Percentiles rank a stretch among this genome's conserved stretches.
These are phyloP conservation scores for Channa argus DNA, from an alignment of 2,113 vertebrate species.

Conservation along the genomic window DNA sequence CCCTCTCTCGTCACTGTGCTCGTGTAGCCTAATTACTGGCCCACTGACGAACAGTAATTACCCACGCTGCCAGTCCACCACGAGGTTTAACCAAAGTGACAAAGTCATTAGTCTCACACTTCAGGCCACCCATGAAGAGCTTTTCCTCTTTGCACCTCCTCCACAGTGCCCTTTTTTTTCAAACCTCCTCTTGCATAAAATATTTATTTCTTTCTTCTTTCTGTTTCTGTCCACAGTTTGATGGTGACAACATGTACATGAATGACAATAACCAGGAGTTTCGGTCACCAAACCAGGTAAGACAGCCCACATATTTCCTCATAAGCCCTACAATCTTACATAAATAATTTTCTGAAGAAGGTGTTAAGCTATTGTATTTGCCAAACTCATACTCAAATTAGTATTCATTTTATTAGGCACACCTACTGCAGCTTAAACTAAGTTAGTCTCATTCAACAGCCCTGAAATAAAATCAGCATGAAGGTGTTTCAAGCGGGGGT, in stretches of 20 bases:
- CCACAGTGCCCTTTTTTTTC: neutral
- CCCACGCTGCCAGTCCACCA: conserved; percentile 75
- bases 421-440: no score
- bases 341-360: conserved; percentile 22
- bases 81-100: conserved; percentile 81
- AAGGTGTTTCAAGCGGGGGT: no score
- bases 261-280: conserved; percentile 95
- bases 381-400: no score
- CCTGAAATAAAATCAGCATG: no score
- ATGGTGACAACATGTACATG: conserved; percentile 98
- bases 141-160: conserved; percentile 49
- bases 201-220: conserved; percentile 57
- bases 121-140: conserved; percentile 74
- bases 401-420: no score
- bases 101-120: conserved; percentile 82
- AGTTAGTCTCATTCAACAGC: no score
- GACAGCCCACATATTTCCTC: conserved; percentile 40
- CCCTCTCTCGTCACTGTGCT: conserved; percentile 76
- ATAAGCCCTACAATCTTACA: conserved; percentile 11
- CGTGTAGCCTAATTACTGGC: conserved; percentile 80
- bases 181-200: conserved; percentile 9
- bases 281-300: conserved; percentile 93
- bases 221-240: conserved; percentile 89
- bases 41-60: conserved; percentile 83
- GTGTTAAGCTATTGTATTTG: neutral